A percentile compares a stretch with the other conserved stretches of the same genome.
Evolutionary conservation across 30 jellyfish, hydroid and myxozoan genomes (phyloP).

Genomic region (Hydractinia symbiolongicarpus): DNA sequence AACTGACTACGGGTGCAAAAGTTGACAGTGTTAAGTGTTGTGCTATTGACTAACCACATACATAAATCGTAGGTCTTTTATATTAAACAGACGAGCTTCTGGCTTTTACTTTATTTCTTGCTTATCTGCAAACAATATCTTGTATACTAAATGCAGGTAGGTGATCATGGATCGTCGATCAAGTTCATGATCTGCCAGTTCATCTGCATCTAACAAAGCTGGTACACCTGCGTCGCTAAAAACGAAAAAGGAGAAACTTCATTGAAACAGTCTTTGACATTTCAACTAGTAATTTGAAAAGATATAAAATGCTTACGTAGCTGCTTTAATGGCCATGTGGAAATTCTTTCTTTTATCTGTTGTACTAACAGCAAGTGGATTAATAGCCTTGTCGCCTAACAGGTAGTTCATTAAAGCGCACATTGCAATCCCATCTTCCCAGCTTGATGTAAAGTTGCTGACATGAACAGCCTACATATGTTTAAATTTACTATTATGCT

Average conservation of each 20-base stretch:
- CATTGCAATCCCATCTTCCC: constrained; percentile 96
- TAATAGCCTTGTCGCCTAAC: constrained; percentile 61
- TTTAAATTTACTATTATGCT: no score
- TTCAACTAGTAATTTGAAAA: background rate
- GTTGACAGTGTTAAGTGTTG: no score
- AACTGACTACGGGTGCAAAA: no score
- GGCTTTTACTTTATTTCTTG: background rate
- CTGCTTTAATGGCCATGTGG: constrained; percentile 77
- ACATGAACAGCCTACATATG: constrained; percentile 69
- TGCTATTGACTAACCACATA: no score
- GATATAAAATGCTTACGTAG: constrained; percentile 42
- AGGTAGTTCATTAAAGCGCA: constrained; percentile 79
- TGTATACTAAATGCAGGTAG: constrained; percentile 76
- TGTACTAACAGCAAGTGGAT: constrained; percentile 49
- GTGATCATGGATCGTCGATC: constrained; percentile 85
- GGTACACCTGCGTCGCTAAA: constrained; percentile 81
- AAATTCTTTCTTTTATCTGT: constrained; percentile 54
- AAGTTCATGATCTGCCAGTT: constrained; percentile 47
- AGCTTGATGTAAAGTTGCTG: constrained; percentile 68
- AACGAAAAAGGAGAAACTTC: background rate
- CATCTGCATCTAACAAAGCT: constrained; percentile 69
- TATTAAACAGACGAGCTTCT: no score
- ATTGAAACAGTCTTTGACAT: background rate
- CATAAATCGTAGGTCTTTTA: no score
- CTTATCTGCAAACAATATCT: constrained; percentile 64